Percentiles rank a stretch among this genome's conserved stretches.
phyloP scores from a whole-genome alignment of 1,140 invertebrate species.

The Dufourea novaeangliae region DNA sequence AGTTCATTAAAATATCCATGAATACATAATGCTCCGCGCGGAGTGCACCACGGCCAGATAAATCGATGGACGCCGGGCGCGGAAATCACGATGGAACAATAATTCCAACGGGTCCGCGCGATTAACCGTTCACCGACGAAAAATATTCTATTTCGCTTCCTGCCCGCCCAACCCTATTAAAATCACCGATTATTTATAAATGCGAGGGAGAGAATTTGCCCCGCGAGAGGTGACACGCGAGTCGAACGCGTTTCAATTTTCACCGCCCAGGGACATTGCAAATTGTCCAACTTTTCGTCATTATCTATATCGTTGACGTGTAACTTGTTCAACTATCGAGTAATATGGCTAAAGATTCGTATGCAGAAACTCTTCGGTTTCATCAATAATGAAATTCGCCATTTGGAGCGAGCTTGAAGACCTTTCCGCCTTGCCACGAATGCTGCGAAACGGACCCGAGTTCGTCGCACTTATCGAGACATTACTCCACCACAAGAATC shows the following conservation, averaged over 20 bases:
- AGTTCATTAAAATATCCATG: slow-evolving; percentile 54
- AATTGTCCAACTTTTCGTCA: slow-evolving; percentile 6
- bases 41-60: background rate
- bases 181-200: slow-evolving; percentile 41
- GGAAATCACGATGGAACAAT: slow-evolving; percentile 25
- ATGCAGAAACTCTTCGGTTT: background rate
- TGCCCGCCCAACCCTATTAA: slow-evolving; percentile 4
- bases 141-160: slow-evolving; percentile 42
- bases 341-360: slow-evolving; percentile 66
- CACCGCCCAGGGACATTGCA: slow-evolving; percentile 25
- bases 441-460: too few relatives aligned
- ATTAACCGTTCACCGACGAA: slow-evolving; percentile 14
- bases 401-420: too few relatives aligned
- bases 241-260: slow-evolving; percentile 53
- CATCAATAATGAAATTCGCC: background rate
- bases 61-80: slow-evolving; percentile 15
- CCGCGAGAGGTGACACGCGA: slow-evolving; percentile 29
- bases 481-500: too few relatives aligned
- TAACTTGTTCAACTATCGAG: background rate
- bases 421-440: too few relatives aligned
- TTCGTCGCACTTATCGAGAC: too few relatives aligned
- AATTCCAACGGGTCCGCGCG: slow-evolving; percentile 24
- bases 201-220: slow-evolving; percentile 12
- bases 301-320: background rate
- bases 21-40: slow-evolving; percentile 36